phyloP scores from a whole-genome alignment of 2,113 vertebrate species.

The Muntiacus reevesi region DNA sequence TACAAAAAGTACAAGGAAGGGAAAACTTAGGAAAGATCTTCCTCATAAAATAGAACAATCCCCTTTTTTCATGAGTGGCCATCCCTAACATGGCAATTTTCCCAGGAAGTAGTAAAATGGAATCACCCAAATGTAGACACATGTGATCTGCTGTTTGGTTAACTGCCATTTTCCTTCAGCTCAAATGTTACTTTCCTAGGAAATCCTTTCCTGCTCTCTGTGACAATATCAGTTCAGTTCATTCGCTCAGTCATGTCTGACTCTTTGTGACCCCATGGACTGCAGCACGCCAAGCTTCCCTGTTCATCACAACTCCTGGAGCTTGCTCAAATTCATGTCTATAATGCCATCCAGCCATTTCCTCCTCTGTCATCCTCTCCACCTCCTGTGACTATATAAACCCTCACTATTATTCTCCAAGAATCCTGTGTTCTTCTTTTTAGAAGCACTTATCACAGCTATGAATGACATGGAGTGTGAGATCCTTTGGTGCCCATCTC shows the following conservation, averaged over 20 bases:
- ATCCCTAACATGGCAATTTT: neutral
- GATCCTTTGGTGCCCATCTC: neutral
- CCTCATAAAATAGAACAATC: neutral
- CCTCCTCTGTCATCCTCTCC: no score
- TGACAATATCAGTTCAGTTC: neutral
- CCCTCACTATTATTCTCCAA: neutral
- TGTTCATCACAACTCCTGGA: no score
- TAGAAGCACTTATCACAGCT: neutral
- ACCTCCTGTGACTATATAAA: neutral
- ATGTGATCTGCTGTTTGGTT: neutral
- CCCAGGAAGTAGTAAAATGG: neutral
- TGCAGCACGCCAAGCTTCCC: no score
- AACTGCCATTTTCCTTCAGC: neutral
- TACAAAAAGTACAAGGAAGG: neutral
- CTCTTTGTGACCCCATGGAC: no score
- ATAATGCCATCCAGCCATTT: no score
- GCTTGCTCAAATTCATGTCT: no score
- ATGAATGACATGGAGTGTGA: neutral
- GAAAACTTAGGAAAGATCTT: neutral
- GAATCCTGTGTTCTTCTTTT: neutral
- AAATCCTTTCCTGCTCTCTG: neutral
- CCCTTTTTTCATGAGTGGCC: rapidly evolving
- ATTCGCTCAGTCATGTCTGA: neutral
- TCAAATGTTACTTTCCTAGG: neutral
- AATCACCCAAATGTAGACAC: neutral